These are phyloP conservation scores for Thera britannica DNA, from an alignment of 2,888 invertebrate species.

Conservation along the genomic window DNA sequence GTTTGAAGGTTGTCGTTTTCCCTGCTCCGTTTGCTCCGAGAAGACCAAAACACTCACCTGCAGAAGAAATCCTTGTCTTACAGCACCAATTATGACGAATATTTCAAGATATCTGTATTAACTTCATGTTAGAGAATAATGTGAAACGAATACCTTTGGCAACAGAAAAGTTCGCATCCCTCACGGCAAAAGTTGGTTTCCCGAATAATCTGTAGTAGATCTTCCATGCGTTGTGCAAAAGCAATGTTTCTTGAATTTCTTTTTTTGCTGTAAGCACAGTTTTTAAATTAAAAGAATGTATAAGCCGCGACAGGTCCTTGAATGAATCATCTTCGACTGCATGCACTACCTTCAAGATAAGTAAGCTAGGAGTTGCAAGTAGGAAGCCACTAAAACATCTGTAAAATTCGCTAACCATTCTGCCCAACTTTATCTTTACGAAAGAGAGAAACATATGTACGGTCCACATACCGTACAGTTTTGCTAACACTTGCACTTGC, in stretches of 20 bases:
- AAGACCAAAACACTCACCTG: conserved; percentile 26
- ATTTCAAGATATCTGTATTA: too few species aligned
- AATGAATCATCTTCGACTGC: too few species aligned
- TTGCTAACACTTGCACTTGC: too few species aligned
- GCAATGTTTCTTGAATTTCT: conserved; percentile 5
- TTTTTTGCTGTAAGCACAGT: conserved; percentile 3
- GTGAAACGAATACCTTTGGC: not conserved
- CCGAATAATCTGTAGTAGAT: conserved; percentile 7
- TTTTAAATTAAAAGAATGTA: not conserved
- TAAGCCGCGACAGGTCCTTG: not conserved
- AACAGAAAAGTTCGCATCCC: conserved; percentile 10
- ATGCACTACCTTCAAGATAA: too few species aligned
- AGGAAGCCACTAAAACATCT: too few species aligned
- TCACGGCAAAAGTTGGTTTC: conserved; percentile 13
- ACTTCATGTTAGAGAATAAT: too few species aligned
- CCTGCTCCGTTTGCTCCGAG: conserved; percentile 26
- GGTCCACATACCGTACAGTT: too few species aligned
- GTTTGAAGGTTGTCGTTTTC: conserved; percentile 22
- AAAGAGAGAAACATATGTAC: too few species aligned
- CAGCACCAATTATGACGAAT: not conserved
- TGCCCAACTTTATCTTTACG: too few species aligned
- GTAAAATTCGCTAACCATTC: too few species aligned
- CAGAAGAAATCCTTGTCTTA: not conserved
- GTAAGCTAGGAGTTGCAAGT: too few species aligned
- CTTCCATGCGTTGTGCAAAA: conserved; percentile 14